Evolutionary conservation across 2,113 vertebrate species (phyloP).

Genomic region (Chloebia gouldiae): DNA sequence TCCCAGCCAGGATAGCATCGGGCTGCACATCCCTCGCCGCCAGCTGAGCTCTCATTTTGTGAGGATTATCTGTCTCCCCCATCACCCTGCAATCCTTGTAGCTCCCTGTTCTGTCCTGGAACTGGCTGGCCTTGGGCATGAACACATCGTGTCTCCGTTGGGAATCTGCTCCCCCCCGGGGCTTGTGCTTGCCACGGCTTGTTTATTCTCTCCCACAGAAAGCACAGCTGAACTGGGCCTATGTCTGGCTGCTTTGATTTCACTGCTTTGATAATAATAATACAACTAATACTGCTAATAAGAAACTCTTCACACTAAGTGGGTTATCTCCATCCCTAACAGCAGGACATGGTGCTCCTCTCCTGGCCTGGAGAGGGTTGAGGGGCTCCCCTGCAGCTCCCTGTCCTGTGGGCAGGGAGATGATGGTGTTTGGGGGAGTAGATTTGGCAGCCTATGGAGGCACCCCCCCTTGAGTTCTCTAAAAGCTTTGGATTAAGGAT

Average conservation of each 20-base stretch:
- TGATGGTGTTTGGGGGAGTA: neutral
- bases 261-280: neutral
- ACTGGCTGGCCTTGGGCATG: neutral
- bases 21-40: accelerated
- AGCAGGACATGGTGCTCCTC: accelerated
- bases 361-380: neutral
- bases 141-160: neutral
- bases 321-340: neutral
- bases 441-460: neutral
- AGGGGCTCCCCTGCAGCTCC: neutral
- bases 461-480: neutral
- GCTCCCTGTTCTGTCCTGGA: neutral
- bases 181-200: neutral
- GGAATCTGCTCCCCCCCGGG: slow-evolving; percentile 6
- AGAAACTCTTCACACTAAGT: slow-evolving; percentile 1
- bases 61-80: neutral
- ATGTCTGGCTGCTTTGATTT: slow-evolving; percentile 32
- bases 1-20: neutral
- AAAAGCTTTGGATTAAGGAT: neutral
- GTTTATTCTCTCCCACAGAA: slow-evolving; percentile 64
- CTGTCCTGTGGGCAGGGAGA: neutral
- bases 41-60: neutral
- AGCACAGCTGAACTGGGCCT: slow-evolving; percentile 15
- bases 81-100: neutral
- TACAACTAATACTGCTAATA: neutral